Percentiles rank a stretch among this genome's conserved stretches.
Conservation (phyloP, 2,113 vertebrate genomes). For the Seriola dumerili region DNA sequence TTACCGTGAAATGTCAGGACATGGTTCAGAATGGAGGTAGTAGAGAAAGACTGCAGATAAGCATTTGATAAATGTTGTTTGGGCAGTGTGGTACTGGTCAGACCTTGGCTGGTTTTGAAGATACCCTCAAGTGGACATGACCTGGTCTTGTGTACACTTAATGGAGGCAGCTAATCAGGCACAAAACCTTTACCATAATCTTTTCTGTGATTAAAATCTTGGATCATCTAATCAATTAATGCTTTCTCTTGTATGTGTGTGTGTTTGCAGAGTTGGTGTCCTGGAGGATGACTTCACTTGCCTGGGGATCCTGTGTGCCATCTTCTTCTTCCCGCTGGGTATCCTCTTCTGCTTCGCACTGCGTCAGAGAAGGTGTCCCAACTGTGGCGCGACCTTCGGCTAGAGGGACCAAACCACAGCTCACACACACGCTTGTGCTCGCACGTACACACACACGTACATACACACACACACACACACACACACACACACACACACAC, state of each 20-base stretch:
- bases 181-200: background rate
- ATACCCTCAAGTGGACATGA: background rate
- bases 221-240: background rate
- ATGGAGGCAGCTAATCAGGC: background rate
- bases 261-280: constrained; percentile 91
- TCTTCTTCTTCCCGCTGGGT: constrained; percentile 96
- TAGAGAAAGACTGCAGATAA: background rate
- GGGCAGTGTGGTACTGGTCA: background rate
- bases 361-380: constrained; percentile 96
- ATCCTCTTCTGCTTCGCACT: constrained; percentile 97
- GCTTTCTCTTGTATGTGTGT: background rate
- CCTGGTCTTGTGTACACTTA: background rate
- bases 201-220: background rate
- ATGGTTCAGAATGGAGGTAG: background rate
- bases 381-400: constrained; percentile 95
- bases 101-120: background rate
- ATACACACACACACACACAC: constrained; percentile 10
- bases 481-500: background rate
- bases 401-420: constrained; percentile 86
- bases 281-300: constrained; percentile 98
- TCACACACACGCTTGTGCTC: background rate
- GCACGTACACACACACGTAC: background rate
- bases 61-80: background rate
- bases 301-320: constrained; percentile 95
- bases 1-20: background rate